phyloP scores from a whole-genome alignment of 2,888 invertebrate species.

The Diarsia rubi region DNA sequence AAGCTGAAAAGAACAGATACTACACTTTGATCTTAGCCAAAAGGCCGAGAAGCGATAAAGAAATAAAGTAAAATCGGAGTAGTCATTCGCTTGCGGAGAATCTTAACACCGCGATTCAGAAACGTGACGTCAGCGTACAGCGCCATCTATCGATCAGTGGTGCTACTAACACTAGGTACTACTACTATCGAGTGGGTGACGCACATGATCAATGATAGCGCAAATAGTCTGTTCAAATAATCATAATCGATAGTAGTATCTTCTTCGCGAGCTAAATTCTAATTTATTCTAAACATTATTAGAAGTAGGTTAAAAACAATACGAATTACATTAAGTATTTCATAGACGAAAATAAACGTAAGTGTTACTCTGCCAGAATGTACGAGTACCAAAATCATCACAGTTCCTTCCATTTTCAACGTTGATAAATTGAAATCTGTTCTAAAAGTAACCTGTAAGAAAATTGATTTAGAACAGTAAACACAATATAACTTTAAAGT shows the following conservation, averaged over 20 bases:
- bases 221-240: slow-evolving; percentile 10
- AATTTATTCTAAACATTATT: slow-evolving; percentile 2
- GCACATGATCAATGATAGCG: background rate
- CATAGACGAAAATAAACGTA: background rate
- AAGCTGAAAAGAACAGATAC: slow-evolving; percentile 59
- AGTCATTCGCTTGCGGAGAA: slow-evolving; percentile 35
- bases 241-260: background rate
- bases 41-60: slow-evolving; percentile 58
- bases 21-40: slow-evolving; percentile 60
- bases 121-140: slow-evolving; percentile 42
- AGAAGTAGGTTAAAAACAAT: too few species aligned
- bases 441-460: background rate
- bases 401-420: background rate
- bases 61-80: fast-evolving
- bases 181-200: slow-evolving; percentile 5
- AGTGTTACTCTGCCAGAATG: background rate
- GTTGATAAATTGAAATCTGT: background rate
- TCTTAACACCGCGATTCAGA: slow-evolving; percentile 54
- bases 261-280: too few species aligned
- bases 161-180: too few species aligned
- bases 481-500: background rate
- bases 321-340: background rate
- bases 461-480: background rate
- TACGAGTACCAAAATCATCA: background rate
- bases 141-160: slow-evolving; percentile 27